Evolutionary conservation across 37 sponge, comb jelly and placozoan species (phyloP), one percentile per base, ranked within the genome.

Genomic region (Beroe forskalii): DNA sequence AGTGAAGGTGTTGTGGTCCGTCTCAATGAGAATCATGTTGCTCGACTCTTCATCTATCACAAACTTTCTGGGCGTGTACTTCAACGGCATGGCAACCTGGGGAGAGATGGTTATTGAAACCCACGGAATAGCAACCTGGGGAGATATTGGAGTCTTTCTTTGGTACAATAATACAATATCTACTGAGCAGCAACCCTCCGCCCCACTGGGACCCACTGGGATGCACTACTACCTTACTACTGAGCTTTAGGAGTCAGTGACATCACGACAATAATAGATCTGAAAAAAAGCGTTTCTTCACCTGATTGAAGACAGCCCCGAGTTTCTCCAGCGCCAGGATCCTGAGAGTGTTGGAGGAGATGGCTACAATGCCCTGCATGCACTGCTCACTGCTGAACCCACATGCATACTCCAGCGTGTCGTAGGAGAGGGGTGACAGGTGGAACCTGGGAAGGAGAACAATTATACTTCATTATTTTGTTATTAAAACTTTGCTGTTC

Each of bases 341-440:
- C 32, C 98, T 92, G 33, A 98, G 96, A 22, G 99, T 96, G 90
- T 96, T 96, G 62, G 93, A 32, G 40, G 97, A 93, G 32, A 98
- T 98, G 66, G 99, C 96, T 0, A 98, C 99, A 39, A 98, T 93
- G 14, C 99, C 99, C 89, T 98, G 97, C 1, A 95, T 96, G 76
- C 99, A 98, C 91, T 96, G 99, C 83, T 98, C 99, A 17, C 97
- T 97, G 75, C 96, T 93, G 91, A 98, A 98, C 12, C 96, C 93
- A 39, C 95, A 95, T n/a, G 96, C 99, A 72, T 93, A 96, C 55
- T 98, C 99, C 44, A 98, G 93, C 25, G 94, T 90, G 0, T 96
- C 96, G 48, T 96, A 96, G 0, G 98, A 96, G 90, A 98, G 95
- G 19, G 99, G 99, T 0, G 99, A 94, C 24, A 98, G 92, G 61